These are phyloP conservation scores for Sitophilus oryzae DNA, from an alignment of 1,140 invertebrate species.

Conservation along the genomic window DNA sequence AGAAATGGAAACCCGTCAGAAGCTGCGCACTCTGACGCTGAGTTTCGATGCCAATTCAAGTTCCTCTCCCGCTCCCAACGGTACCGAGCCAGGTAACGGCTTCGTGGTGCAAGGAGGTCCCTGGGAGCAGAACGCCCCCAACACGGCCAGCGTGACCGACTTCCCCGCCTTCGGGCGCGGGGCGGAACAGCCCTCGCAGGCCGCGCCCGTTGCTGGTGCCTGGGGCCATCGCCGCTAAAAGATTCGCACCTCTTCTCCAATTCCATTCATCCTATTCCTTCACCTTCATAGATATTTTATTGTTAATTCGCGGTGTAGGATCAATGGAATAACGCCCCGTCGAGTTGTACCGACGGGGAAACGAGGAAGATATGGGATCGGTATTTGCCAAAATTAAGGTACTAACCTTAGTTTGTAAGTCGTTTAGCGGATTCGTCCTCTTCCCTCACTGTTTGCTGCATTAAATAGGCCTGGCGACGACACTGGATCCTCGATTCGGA, in stretches of 20 bases:
- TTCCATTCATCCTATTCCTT: neutral
- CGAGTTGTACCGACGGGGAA: neutral
- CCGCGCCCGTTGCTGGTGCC: slow-evolving; percentile 46
- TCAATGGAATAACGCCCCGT: neutral
- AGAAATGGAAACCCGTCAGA: slow-evolving; percentile 53
- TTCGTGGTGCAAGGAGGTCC: slow-evolving; percentile 87
- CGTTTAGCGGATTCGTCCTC: slow-evolving; percentile 35
- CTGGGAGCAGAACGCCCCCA: slow-evolving; percentile 74
- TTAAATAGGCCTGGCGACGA: slow-evolving; percentile 45
- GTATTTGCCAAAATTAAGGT: slow-evolving; percentile 22
- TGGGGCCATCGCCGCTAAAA: slow-evolving; percentile 54
- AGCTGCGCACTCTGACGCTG: slow-evolving; percentile 44
- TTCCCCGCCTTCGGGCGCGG: slow-evolving; percentile 78
- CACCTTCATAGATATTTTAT: neutral
- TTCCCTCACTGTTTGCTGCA: slow-evolving; percentile 47
- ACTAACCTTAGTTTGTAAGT: slow-evolving; percentile 31
- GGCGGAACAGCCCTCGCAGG: slow-evolving; percentile 47
- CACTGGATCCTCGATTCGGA: slow-evolving; percentile 43
- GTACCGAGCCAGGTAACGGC: slow-evolving; percentile 46
- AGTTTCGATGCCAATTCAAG: slow-evolving; percentile 11
- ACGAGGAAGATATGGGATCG: slow-evolving; percentile 1
- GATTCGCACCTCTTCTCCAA: neutral
- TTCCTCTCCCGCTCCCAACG: slow-evolving; percentile 10
- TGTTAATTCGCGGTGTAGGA: neutral
- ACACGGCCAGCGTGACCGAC: slow-evolving; percentile 83